Evolutionary conservation across 2,113 vertebrate species (phyloP).

Genomic region (Gymnarchus niloticus): DNA sequence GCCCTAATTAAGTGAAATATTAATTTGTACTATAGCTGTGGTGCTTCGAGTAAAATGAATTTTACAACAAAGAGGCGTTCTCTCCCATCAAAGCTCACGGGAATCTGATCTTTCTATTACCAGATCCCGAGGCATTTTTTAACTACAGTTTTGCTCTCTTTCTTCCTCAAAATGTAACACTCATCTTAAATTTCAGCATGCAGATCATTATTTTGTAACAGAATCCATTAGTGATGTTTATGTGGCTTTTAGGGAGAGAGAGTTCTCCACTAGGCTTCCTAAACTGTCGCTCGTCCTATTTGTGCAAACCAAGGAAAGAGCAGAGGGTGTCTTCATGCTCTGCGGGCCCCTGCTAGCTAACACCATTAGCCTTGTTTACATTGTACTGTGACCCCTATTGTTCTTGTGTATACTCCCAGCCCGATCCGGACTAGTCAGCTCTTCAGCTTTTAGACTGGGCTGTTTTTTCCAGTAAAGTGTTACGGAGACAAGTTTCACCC

Average conservation of each 20-base stretch:
- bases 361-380: not conserved
- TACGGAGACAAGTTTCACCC: not conserved
- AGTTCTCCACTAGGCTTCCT: too few species aligned
- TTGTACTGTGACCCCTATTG: not conserved
- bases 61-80: too few species aligned
- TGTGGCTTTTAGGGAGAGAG: too few species aligned
- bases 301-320: not conserved
- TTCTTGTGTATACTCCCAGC: not conserved
- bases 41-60: too few species aligned
- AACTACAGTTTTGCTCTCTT: too few species aligned
- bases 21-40: not conserved
- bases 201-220: not conserved
- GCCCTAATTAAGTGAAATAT: not conserved
- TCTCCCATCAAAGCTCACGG: too few species aligned
- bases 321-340: not conserved
- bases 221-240: not conserved
- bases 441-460: not conserved
- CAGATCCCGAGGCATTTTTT: too few species aligned
- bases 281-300: not conserved
- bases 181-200: not conserved
- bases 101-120: too few species aligned
- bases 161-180: not conserved
- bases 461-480: not conserved
- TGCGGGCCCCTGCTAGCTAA: not conserved
- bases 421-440: not conserved